phyloP scores from a whole-genome alignment of 2,113 vertebrate genomes.

The Psilopogon haemacephalus region DNA sequence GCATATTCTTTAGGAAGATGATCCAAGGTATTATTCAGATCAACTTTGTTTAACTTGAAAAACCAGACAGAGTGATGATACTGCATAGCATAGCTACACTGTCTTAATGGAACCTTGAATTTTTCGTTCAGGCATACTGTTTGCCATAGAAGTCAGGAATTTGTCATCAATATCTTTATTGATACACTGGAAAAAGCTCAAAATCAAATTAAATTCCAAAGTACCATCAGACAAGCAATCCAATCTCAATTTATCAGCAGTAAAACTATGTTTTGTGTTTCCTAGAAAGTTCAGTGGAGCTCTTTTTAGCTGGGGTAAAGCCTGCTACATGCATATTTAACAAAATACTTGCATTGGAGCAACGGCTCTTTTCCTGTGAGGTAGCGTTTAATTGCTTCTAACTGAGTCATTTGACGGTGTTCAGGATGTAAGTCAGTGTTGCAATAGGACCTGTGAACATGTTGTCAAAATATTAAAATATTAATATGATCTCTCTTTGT shows the following conservation, averaged over 20 bases:
- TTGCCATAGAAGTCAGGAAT: not conserved
- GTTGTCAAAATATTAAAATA: slow-evolving; percentile 3
- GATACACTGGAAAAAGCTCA: not conserved
- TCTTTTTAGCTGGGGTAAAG: not conserved
- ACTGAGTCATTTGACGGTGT: slow-evolving; percentile 89
- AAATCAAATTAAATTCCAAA: not conserved
- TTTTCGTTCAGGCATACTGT: not conserved
- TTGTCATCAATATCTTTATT: not conserved
- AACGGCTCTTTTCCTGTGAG: slow-evolving; percentile 89
- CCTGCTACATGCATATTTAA: not conserved
- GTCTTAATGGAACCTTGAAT: not conserved
- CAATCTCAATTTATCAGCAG: not conserved
- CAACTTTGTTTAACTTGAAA: not conserved
- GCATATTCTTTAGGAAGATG: not conserved
- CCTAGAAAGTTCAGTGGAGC: not conserved
- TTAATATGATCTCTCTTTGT: slow-evolving; percentile 9
- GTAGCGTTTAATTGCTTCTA: slow-evolving; percentile 94
- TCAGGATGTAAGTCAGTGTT: slow-evolving; percentile 92
- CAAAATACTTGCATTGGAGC: slow-evolving; percentile 85
- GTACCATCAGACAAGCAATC: not conserved
- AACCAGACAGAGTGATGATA: not conserved
- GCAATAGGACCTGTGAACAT: slow-evolving; percentile 89
- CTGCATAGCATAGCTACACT: not conserved
- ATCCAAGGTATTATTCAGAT: not conserved
- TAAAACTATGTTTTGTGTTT: not conserved